Evolutionary conservation across 1,140 invertebrate genomes (phyloP), one percentile per base, ranked within the genome.

Genomic region (Palaemon carinicauda): DNA sequence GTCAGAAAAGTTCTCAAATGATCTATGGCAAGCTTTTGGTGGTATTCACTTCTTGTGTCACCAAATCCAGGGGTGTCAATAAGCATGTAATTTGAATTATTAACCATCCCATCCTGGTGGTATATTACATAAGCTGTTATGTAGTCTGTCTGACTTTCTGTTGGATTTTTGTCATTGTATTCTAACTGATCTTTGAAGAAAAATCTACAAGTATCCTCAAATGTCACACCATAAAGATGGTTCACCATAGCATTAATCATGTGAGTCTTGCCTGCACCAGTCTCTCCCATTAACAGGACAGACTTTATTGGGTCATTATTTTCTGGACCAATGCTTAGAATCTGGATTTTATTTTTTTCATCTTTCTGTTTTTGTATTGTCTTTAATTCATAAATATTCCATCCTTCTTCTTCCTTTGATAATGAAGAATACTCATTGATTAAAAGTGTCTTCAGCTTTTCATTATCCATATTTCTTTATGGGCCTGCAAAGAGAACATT

Each of bases 111-210:
- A 15, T 80, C 75, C 21, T 80, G 56, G 31, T 86, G 78, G 27
- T 86, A 74, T 24, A 86, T 31, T 17, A 74, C 14, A 56, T 86
- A 86, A 1, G 54, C 77, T 56, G 84, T 86, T 17, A 86, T 80
- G 27, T 29, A 80, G 51, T 86, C 84, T 80, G 84, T 86, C 77
- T 86, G 84, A 54, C 84, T 86, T 17, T 86, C 84, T 21, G 84
- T 86, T 50, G 71, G 65, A 50, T 27, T 86, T 15, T 78, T 27
- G 41, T 74, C 7, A 41, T n/a, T 51, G n/a, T 52, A 56, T n/a
- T 31, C 69, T 19, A 21, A 33, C 65, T 86, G 56, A 17, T 86
- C 84, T 24, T 86, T 80, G 7, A 86, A 21, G 27, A 73, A 69
- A 24, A 86, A 27, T 50, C 84, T 75, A 19, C 53, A 86, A 51